A percentile compares a stretch with the other conserved stretches of the same genome.
Evolutionary conservation across 37 sponge, comb jelly and placozoan species (phyloP).

Genomic region (Theonella swinhoei): DNA sequence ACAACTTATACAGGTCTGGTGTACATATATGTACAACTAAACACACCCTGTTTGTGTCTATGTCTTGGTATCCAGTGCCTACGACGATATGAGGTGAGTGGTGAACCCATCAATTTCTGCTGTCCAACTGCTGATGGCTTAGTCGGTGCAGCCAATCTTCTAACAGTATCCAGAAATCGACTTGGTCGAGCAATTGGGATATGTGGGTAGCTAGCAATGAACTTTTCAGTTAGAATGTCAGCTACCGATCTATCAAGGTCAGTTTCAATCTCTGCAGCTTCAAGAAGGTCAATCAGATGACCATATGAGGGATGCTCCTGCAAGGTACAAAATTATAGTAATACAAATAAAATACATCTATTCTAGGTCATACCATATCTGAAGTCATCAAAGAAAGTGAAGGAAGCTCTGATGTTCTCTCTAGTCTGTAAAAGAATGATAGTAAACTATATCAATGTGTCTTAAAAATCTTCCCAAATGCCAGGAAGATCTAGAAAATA

Average conservation of each 20-base stretch:
- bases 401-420: neutral
- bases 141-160: conserved; percentile 54
- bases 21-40: too few species aligned
- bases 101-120: conserved; percentile 48
- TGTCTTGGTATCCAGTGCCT: conserved; percentile 41
- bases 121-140: conserved; percentile 33
- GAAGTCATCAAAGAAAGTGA: neutral
- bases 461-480: too few species aligned
- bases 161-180: conserved; percentile 43
- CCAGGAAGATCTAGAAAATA: neutral
- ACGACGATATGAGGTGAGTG: conserved; percentile 27
- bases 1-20: neutral
- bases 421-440: neutral
- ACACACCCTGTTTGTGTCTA: conserved; percentile 20
- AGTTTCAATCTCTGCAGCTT: conserved; percentile 17
- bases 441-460: neutral
- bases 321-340: neutral
- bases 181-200: conserved; percentile 39
- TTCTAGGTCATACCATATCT: neutral
- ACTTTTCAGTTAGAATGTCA: conserved; percentile 23
- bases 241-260: neutral
- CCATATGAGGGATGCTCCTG: conserved; percentile 30
- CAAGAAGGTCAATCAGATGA: conserved; percentile 14
- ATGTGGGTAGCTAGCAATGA: conserved; percentile 25
- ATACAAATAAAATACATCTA: neutral